These are phyloP conservation scores for Meghimatium bilineatum DNA, from an alignment of 2,888 invertebrate genomes.

Conservation along the genomic window DNA sequence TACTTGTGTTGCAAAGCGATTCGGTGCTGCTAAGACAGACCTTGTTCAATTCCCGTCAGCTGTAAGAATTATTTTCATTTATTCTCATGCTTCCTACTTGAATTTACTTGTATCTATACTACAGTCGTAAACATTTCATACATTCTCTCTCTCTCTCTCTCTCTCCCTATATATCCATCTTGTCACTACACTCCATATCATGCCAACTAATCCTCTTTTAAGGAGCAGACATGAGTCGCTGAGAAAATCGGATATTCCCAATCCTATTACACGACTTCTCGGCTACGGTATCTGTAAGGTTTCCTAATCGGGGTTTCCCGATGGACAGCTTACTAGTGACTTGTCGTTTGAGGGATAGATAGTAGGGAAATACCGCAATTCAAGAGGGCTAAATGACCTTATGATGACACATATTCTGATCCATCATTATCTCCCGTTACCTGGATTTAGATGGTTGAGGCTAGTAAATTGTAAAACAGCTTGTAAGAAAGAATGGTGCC, in stretches of 20 bases:
- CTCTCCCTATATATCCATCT: background rate
- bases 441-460: background rate
- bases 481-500: no score
- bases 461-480: no score
- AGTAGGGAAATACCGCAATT: no score
- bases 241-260: constrained; percentile 40
- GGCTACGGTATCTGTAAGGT: constrained; percentile 12
- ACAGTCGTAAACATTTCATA: background rate
- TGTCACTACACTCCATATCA: no score
- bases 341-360: no score
- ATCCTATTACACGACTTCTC: constrained; percentile 36
- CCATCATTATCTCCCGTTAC: background rate
- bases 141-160: background rate
- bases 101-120: no score
- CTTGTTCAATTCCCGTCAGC: no score
- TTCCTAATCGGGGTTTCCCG: constrained; percentile 22
- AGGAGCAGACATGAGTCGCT: constrained; percentile 20
- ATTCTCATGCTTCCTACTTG: no score
- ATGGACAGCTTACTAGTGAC: background rate
- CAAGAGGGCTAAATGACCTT: no score
- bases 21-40: no score
- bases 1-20: no score
- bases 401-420: background rate
- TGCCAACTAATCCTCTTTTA: constrained; percentile 17
- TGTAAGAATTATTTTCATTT: no score